A percentile compares a stretch with the other conserved stretches of the same genome.
These are phyloP conservation scores for Arvicanthis niloticus DNA, from an alignment of 2,113 vertebrate genomes.

Conservation along the genomic window DNA sequence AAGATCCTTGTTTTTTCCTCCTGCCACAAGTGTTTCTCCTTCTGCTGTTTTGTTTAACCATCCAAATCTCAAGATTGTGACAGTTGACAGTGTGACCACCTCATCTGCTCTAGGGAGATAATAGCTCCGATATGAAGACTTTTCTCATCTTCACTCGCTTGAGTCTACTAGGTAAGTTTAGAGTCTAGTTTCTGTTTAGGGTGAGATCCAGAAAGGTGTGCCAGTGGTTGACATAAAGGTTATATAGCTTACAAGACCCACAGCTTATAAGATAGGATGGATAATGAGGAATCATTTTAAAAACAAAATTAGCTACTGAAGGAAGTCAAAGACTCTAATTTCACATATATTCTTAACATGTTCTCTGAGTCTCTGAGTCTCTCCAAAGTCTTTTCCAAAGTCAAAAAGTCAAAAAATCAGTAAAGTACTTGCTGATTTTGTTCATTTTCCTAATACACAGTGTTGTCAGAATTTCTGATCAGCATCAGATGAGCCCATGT, in stretches of 20 bases:
- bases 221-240: too few species aligned
- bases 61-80: background rate
- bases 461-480: background rate
- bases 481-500: too few species aligned
- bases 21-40: background rate
- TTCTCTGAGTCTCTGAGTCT: background rate
- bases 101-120: background rate
- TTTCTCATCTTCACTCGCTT: constrained; percentile 26
- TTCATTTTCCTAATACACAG: background rate
- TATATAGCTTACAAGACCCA: too few species aligned
- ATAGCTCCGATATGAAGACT: constrained; percentile 18
- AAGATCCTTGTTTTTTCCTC: background rate
- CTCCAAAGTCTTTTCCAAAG: too few species aligned
- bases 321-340: background rate
- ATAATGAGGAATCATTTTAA: background rate
- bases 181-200: background rate
- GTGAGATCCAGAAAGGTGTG: fast-evolving
- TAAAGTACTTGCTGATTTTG: background rate
- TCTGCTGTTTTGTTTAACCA: background rate
- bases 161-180: constrained; percentile 35
- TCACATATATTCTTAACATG: fast-evolving
- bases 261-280: background rate
- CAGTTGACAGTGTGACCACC: background rate
- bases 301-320: background rate
- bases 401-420: background rate